Conservation (phyloP, 2,888 invertebrate species). For the Ceriagrion tenellum region DNA sequence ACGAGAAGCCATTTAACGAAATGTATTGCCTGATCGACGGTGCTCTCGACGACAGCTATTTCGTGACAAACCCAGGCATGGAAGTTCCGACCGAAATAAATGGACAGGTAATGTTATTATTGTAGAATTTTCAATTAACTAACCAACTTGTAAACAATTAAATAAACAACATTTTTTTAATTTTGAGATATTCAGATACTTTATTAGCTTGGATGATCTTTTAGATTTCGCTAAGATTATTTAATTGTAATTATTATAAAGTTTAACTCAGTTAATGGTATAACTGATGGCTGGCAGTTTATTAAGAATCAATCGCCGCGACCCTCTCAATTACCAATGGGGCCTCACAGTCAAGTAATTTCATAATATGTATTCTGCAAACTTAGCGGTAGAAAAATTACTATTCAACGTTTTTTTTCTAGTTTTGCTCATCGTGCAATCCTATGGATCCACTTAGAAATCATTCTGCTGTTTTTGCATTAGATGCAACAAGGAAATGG, state of each 20-base stretch:
- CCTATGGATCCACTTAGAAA: constrained; percentile 75
- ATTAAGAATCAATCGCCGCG: too few species aligned
- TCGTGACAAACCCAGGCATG: neutral
- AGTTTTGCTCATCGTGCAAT: constrained; percentile 80
- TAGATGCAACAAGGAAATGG: constrained; percentile 80
- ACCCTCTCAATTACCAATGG: too few species aligned
- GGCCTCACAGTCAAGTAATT: neutral
- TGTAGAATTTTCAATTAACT: too few species aligned
- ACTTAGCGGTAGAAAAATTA: neutral
- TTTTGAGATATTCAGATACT: too few species aligned
- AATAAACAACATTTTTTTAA: too few species aligned
- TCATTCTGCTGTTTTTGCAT: constrained; percentile 79
- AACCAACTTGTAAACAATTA: too few species aligned
- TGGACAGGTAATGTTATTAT: neutral
- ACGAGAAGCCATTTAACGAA: neutral
- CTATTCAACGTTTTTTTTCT: constrained; percentile 70
- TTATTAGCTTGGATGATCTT: too few species aligned
- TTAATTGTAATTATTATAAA: too few species aligned
- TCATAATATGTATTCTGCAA: neutral
- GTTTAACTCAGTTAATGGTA: too few species aligned
- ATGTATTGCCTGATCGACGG: neutral
- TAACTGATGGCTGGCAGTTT: too few species aligned
- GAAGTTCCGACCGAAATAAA: neutral
- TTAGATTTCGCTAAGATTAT: too few species aligned
- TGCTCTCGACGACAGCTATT: neutral